Percentiles rank a stretch among this genome's conserved stretches.
phyloP scores from a whole-genome alignment of 2,888 invertebrate genomes.

The Nomada lathburiana region DNA sequence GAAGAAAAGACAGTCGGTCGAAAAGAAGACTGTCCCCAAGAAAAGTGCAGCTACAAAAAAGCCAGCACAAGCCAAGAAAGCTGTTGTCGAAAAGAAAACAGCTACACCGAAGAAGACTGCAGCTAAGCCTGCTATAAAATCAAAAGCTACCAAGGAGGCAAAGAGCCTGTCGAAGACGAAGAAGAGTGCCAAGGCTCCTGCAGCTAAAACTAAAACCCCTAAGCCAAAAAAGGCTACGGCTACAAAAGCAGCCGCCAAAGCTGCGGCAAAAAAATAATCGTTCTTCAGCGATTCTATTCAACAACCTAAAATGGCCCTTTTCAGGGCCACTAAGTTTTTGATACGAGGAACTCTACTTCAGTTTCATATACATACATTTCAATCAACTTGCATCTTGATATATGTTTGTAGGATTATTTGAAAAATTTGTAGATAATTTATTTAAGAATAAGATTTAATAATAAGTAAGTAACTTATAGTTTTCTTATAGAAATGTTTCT shows the following conservation, averaged over 20 bases:
- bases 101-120: slow-evolving; percentile 36
- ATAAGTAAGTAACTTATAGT: too few species aligned
- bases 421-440: too few species aligned
- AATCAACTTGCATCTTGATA: too few species aligned
- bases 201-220: slow-evolving; percentile 75
- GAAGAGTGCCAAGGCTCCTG: slow-evolving; percentile 79
- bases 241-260: slow-evolving; percentile 58
- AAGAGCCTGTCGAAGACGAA: slow-evolving; percentile 77
- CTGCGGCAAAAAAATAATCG: slow-evolving; percentile 60
- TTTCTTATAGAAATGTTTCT: too few species aligned
- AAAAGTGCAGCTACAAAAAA: too few species aligned
- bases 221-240: slow-evolving; percentile 78
- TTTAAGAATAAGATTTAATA: too few species aligned
- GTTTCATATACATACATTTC: too few species aligned
- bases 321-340: slow-evolving; percentile 69
- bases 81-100: slow-evolving; percentile 55
- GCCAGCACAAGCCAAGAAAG: slow-evolving; percentile 59
- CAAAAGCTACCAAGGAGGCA: slow-evolving; percentile 38
- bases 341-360: slow-evolving; percentile 4
- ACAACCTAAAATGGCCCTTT: slow-evolving; percentile 69
- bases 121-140: slow-evolving; percentile 52
- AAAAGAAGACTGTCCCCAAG: too few species aligned
- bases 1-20: slow-evolving; percentile 20
- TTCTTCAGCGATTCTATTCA: slow-evolving; percentile 11
- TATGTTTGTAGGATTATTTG: too few species aligned